Evolutionary conservation across 1,140 invertebrate genomes (phyloP), one percentile per base, ranked within the genome.

Genomic region (Bombus soroeensis): DNA sequence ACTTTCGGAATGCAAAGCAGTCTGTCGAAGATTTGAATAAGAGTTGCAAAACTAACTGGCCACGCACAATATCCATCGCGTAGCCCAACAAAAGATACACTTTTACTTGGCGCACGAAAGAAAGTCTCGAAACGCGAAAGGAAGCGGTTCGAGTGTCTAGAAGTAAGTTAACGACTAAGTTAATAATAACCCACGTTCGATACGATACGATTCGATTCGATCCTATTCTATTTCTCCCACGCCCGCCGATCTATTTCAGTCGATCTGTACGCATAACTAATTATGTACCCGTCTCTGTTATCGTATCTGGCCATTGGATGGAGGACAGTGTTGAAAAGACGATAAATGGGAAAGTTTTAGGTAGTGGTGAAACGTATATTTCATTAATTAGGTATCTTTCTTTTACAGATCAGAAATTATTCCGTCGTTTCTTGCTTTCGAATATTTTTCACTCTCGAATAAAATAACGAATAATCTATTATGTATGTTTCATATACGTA

Each of bases 131-230:
- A 68, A 81, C 78, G 57, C n/a, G 71, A 85, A 88, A 87, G 87
- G 87, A 90, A 91, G 87, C 71, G 68, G 66, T 73, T 62, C 32
- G 12, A 41, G 53, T 76, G 74, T 68, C 70, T 39, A 43, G 47
- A 74, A 62, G 28, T 62, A 12, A 62, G 0, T n/a, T 4, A 10
- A 25, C 3, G 12, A 13, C 3, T 1, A 62, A 53, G 62, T n/a
- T n/a, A n/a, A n/a, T n/a, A n/a, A 53, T 86, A 83, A 90, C 72
- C 87, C 68, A 90, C 82, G 85, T 91, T 81, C 79, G 74, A 83
- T 87, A 77, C 62, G 76, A 89, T n/a, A 62, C n/a, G 62, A 79
- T 79, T 59, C 73, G 43, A 77, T 43, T 43, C 77, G 64, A 81
- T 62, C n/a, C 79, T 12, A 81, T 34, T 73, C 70, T 25, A 9